Base-by-base conservation (phyloP, 2,797 vertebrate genomes). In the Parauchenoglanis punctatus region DNA sequence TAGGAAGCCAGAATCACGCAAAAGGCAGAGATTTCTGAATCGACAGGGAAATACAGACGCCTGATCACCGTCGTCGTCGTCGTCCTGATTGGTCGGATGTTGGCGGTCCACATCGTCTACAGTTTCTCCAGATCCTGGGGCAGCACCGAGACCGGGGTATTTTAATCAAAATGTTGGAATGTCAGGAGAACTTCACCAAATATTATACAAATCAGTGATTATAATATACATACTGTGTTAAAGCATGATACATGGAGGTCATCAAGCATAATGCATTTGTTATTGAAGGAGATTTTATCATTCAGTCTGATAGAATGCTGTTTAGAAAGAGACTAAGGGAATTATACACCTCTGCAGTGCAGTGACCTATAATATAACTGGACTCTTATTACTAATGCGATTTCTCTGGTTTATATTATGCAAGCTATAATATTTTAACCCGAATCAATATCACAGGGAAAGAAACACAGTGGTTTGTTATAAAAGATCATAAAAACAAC, bases 301-400 rank as follows among this genome's bases (percentile, higher is more conserved):
- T 10, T 77, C 0, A 40, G 23, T 15, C 18, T 23, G 18, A 12
- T 13, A 23, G 12, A 23, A 61, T 63, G 58, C 46, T 81, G 40
- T 25, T 56, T 76, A 73, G 20, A 31, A 11, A 23, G 20, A 73
- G 44, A 49, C 20, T 44, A 61, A 25, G 35, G 31, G 0, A 81
- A 81, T 44, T 31, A 31, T 31, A 61, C 59, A 82, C 25, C 59
- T 63, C 81, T 82, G 81, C 81, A 82, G 81, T 82, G 81, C 81
- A 82, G 59, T 82, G 81, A 82, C 59, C 81, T 52, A 49, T 28
- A 82, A 82, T 65, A 49, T 28, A 82, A 82, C 59, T 65, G 44
- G 25, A 49, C 40, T 56, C 40, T 78, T 46, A 44, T 11, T 46
- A 46, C 40, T n/a, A 49, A n/a, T 61, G 1, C 13, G 0, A 18